Evolutionary conservation across 2,113 vertebrate genomes (phyloP).

Genomic region (Lipophrys pholis): DNA sequence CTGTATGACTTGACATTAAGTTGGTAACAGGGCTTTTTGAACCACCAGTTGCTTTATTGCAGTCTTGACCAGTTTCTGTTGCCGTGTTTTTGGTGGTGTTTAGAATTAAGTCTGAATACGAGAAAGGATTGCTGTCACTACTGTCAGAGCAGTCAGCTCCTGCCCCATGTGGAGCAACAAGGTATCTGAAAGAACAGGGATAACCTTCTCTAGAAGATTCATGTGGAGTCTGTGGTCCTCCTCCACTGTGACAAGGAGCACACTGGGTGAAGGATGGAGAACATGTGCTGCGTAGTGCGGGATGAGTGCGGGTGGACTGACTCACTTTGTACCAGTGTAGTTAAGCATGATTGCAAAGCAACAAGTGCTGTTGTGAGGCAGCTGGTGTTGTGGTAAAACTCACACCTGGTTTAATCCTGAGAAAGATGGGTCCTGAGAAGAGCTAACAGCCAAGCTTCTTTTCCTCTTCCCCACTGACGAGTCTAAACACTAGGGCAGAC

Average conservation of each 20-base stretch:
- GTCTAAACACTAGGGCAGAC: constrained; percentile 99
- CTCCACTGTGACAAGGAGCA: constrained; percentile 28
- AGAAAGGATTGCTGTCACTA: no score
- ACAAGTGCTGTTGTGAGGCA: constrained; percentile 75
- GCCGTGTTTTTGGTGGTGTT: no score
- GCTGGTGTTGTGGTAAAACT: constrained; percentile 93
- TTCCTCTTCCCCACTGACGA: constrained; percentile 99
- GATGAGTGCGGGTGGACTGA: constrained; percentile 61
- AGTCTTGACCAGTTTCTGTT: no score
- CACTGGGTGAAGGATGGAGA: constrained; percentile 20
- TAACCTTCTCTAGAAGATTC: no score
- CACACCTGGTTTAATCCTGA: constrained; percentile 99
- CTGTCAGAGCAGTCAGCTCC: no score
- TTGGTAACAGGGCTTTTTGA: no score
- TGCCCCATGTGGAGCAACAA: no score
- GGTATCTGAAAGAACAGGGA: no score
- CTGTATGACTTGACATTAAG: no score
- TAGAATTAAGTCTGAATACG: no score
- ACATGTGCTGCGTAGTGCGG: constrained; percentile 44
- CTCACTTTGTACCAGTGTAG: constrained; percentile 61
- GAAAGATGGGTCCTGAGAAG: constrained; percentile 99
- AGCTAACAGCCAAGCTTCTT: constrained; percentile 99
- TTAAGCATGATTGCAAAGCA: constrained; percentile 72
- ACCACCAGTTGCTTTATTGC: no score
- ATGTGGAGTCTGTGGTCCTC: background rate